phyloP scores from a whole-genome alignment of 2,113 vertebrate genomes.

The Gambusia holbrooki region DNA sequence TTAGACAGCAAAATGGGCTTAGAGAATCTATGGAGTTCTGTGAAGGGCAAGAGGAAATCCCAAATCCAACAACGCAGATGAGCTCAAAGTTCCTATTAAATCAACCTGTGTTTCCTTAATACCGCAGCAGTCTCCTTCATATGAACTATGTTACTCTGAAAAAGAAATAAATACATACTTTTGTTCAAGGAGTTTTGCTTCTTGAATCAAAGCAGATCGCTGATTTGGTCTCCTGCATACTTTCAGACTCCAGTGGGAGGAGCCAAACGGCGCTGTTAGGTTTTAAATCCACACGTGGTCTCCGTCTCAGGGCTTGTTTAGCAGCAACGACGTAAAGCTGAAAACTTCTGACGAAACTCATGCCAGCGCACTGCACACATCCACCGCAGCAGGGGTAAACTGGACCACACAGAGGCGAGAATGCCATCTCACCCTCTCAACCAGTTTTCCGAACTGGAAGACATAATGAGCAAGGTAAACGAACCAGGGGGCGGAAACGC shows the following conservation, averaged over 20 bases:
- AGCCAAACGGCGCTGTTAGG: conserved; percentile 41
- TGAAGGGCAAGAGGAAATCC: no score
- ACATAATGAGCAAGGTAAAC: conserved; percentile 79
- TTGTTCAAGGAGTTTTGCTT: no score
- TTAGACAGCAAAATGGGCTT: no score
- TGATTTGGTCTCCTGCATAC: background rate
- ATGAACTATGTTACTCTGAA: background rate
- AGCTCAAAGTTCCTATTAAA: background rate
- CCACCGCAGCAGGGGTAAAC: conserved; percentile 45
- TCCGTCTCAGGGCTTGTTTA: conserved; percentile 47
- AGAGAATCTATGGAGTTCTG: no score
- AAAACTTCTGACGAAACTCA: conserved; percentile 62
- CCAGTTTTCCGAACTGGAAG: conserved; percentile 75
- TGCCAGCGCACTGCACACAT: conserved; percentile 49
- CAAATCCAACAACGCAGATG: background rate
- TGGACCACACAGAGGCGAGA: conserved; percentile 25
- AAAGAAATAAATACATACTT: background rate
- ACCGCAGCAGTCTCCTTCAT: background rate
- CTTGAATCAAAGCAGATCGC: no score
- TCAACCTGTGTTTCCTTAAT: background rate
- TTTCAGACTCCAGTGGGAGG: conserved; percentile 43
- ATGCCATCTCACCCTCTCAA: conserved; percentile 76
- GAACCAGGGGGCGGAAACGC: background rate
- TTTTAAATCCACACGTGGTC: conserved; percentile 81
- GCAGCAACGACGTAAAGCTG: conserved; percentile 25